Percentiles rank a stretch among this genome's conserved stretches.
Evolutionary conservation across 92 coral and sea anemone genomes (phyloP).

Genomic region (Palythoa grandis): DNA sequence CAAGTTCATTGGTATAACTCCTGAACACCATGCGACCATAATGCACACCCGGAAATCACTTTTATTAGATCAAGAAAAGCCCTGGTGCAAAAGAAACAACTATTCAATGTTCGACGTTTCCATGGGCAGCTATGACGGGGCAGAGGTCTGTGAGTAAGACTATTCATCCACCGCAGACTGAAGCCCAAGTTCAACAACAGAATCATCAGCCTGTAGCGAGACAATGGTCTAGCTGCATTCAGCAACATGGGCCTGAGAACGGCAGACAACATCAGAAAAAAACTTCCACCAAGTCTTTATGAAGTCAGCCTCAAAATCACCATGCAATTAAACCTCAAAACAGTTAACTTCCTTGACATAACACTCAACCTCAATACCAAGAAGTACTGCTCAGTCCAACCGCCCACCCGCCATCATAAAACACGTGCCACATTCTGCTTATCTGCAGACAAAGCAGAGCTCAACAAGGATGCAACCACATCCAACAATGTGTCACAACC

Average conservation of each 20-base stretch:
- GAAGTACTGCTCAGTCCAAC: background rate
- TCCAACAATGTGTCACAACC: background rate
- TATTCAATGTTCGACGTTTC: too few species aligned
- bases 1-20: too few species aligned
- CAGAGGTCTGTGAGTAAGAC: conserved; percentile 3
- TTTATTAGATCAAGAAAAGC: too few species aligned
- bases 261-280: background rate
- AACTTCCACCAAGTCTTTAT: background rate
- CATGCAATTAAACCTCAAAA: background rate
- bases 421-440: background rate
- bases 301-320: background rate
- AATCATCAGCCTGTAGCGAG: background rate
- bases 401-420: background rate
- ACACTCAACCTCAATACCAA: background rate
- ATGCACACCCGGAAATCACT: too few species aligned
- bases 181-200: background rate
- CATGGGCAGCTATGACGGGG: background rate
- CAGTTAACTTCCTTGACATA: background rate
- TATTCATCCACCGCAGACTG: background rate
- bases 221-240: background rate
- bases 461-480: background rate
- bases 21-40: too few species aligned
- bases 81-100: too few species aligned
- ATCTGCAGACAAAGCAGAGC: background rate
- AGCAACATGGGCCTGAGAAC: conserved; percentile 5